Evolutionary conservation across 1,140 invertebrate genomes (phyloP).

Genomic region (Cardiocondyla obscurior): DNA sequence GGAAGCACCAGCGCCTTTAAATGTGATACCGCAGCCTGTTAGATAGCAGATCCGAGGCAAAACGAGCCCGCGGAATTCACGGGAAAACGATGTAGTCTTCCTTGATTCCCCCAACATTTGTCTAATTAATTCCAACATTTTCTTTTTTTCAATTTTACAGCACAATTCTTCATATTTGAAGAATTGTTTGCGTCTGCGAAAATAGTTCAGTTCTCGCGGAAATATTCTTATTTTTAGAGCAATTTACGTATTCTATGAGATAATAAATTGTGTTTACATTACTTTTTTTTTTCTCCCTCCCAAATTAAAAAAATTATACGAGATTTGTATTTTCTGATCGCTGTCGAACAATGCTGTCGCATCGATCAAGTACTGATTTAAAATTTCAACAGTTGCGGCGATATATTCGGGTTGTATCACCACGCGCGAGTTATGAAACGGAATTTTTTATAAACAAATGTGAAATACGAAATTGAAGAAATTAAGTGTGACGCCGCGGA

Average conservation of each 20-base stretch:
- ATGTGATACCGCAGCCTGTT: slow-evolving; percentile 55
- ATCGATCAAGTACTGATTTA: not conserved
- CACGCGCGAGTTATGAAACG: not conserved
- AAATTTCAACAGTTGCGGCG: not conserved
- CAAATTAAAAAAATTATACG: not conserved
- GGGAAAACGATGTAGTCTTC: slow-evolving; percentile 38
- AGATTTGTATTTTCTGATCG: not conserved
- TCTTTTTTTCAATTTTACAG: slow-evolving; percentile 10
- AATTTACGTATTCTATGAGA: not conserved
- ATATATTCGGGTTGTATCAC: not conserved
- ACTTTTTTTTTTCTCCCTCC: too few relatives aligned
- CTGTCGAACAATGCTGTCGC: not conserved
- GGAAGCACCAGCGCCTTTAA: slow-evolving; percentile 63
- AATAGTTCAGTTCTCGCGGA: not conserved
- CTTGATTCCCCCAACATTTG: not conserved
- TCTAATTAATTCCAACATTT: not conserved
- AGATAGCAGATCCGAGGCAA: not conserved
- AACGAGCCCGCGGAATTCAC: slow-evolving; percentile 46
- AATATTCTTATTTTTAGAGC: not conserved
- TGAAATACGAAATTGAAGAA: slow-evolving; percentile 10
- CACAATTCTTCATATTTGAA: not conserved
- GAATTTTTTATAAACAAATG: not conserved
- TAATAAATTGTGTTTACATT: not conserved
- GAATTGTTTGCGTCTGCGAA: too few relatives aligned
- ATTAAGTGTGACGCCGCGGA: slow-evolving; percentile 2